Conservation (phyloP, 2,113 vertebrate species). For the Forbesichthys papilliferus region DNA sequence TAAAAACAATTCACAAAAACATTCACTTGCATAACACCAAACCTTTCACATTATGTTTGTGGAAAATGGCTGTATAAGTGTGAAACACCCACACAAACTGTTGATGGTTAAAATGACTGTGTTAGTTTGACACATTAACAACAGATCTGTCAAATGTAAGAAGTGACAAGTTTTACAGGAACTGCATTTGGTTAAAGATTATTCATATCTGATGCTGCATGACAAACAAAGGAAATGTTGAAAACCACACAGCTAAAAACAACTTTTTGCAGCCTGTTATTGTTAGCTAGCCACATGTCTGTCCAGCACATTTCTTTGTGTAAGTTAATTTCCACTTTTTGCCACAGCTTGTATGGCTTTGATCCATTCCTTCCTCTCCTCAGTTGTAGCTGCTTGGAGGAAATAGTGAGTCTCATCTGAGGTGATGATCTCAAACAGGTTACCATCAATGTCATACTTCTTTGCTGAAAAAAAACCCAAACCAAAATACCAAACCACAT, state of each 20-base stretch:
- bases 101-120: too few species aligned
- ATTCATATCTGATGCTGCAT: slow-evolving; percentile 7
- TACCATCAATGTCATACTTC: slow-evolving; percentile 83
- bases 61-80: too few species aligned
- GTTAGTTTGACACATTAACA: too few species aligned
- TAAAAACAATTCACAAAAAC: too few species aligned
- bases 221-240: slow-evolving; percentile 39
- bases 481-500: background rate
- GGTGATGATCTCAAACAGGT: slow-evolving; percentile 98
- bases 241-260: slow-evolving; percentile 18
- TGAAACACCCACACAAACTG: too few species aligned
- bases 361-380: slow-evolving; percentile 97
- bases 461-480: slow-evolving; percentile 73
- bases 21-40: too few species aligned
- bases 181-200: slow-evolving; percentile 34
- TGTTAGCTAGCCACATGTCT: background rate
- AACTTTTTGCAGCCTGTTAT: background rate
- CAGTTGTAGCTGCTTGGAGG: slow-evolving; percentile 85
- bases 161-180: slow-evolving; percentile 18
- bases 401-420: slow-evolving; percentile 90
- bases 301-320: background rate
- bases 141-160: too few species aligned
- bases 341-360: slow-evolving; percentile 86
- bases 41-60: too few species aligned
- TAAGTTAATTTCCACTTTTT: slow-evolving; percentile 86